Conservation (phyloP, 1,140 invertebrate species). For the Saxidomus purpurata region DNA sequence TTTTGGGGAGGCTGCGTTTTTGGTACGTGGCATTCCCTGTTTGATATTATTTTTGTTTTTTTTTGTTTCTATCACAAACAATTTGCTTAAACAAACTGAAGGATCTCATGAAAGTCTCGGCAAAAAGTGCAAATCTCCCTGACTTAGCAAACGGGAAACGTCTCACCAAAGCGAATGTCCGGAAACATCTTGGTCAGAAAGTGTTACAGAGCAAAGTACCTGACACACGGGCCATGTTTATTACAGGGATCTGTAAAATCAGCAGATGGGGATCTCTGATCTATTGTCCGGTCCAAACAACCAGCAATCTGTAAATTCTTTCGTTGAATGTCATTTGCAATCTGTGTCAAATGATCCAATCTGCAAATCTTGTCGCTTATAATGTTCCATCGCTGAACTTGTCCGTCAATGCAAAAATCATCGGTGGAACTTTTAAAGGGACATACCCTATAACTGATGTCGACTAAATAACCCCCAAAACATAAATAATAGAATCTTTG, state of each 20-base stretch:
- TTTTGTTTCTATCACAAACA: too few species aligned
- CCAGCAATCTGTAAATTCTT: too few species aligned
- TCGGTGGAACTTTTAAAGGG: too few species aligned
- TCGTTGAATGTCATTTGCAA: neutral
- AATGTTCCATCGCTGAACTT: neutral
- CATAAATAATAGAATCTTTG: too few species aligned
- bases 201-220: slow-evolving; percentile 40
- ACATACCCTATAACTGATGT: too few species aligned
- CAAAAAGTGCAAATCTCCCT: neutral
- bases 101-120: slow-evolving; percentile 25
- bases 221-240: slow-evolving; percentile 30
- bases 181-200: slow-evolving; percentile 36
- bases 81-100: slow-evolving; percentile 29
- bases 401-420: neutral
- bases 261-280: slow-evolving; percentile 1
- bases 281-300: neutral
- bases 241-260: slow-evolving; percentile 31
- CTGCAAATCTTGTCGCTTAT: neutral
- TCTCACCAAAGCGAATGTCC: neutral
- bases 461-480: too few species aligned
- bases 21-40: too few species aligned
- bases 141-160: neutral
- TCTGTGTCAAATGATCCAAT: neutral
- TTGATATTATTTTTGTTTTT: too few species aligned
- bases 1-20: too few species aligned